Base-by-base conservation (phyloP, 2,797 vertebrate species). In the Phrynocephalus forsythii region DNA sequence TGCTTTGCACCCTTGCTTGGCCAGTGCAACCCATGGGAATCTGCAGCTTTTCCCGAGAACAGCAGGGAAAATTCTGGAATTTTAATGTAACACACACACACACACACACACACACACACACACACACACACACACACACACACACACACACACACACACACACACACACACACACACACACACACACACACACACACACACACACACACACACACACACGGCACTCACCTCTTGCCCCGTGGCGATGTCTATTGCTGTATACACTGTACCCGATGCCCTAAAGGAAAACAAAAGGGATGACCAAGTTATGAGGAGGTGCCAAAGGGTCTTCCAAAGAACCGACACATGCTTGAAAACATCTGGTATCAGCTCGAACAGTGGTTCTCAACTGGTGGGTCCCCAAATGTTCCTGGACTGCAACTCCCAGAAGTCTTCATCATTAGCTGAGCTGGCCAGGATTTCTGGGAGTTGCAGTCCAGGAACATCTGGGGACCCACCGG, bases 231-330 rank as follows among this genome's bases (percentile, higher is more conserved):
- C 99, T 92, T 99, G 98, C 91, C 98, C 99, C 0, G 98, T 99
- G 86, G 98, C 98, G 1, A 99, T 98, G 95, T 99, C 99, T 69
- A 99, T 98, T 3, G 99, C 99, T 68, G 98, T 99, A 94, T 99
- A 99, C 94, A 99, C 99, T 72, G 99, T 99, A 91, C 99, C 99
- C 0, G 98, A 99, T 1, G 99, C 99, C 95, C 98, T 99, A 93
- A 11, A 84, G 90, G 95, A 91, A 96, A 84, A 94, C 28, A 52
- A 79, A 44, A 91, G 75, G 1, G 89, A 75, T 15, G 83, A 44
- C 0, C 1, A 60, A 89, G 75, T 88, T 84, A 2, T 44, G 52
- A 93, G 80, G 63, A 86, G 69, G 0, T 0, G 28, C 28, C 6
- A 75, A 16, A 48, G 4, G 11, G 16, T 18, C 79, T 56, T 5